Conservation (phyloP, 2,113 vertebrate species). For the Salvator merianae region DNA sequence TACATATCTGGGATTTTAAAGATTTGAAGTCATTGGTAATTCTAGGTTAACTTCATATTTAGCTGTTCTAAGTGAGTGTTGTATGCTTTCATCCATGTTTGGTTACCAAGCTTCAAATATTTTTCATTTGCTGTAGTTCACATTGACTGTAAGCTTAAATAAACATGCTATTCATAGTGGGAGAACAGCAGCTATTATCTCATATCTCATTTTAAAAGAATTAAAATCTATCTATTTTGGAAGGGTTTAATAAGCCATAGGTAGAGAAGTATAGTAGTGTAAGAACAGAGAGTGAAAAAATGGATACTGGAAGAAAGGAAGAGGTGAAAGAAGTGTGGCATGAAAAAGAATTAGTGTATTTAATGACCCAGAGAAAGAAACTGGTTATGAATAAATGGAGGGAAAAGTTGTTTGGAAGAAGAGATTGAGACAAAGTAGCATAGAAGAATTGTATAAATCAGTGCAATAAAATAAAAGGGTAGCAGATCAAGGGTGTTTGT, state of each 20-base stretch:
- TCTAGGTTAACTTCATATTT: not conserved
- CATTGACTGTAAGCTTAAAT: not conserved
- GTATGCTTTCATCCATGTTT: not conserved
- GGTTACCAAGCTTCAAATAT: not conserved
- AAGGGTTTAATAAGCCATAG: not conserved
- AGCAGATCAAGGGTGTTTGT: not conserved
- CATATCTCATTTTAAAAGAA: not conserved
- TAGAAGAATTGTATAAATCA: not conserved
- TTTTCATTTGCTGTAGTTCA: not conserved
- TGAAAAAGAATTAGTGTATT: not conserved
- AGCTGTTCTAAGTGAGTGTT: not conserved
- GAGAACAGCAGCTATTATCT: not conserved
- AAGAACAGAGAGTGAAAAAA: not conserved
- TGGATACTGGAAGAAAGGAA: not conserved
- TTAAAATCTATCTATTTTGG: not conserved
- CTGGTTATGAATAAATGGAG: not conserved
- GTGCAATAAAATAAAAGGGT: not conserved
- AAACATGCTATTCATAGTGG: not conserved
- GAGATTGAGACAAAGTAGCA: not conserved
- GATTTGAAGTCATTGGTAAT: not conserved
- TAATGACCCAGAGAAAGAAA: not conserved
- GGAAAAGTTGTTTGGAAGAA: not conserved
- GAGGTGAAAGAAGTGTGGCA: not conserved
- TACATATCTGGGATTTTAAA: not conserved
- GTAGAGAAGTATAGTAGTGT: not conserved